Evolutionary conservation across 92 coral and sea anemone genomes (phyloP).

Genomic region (Porites lobata): DNA sequence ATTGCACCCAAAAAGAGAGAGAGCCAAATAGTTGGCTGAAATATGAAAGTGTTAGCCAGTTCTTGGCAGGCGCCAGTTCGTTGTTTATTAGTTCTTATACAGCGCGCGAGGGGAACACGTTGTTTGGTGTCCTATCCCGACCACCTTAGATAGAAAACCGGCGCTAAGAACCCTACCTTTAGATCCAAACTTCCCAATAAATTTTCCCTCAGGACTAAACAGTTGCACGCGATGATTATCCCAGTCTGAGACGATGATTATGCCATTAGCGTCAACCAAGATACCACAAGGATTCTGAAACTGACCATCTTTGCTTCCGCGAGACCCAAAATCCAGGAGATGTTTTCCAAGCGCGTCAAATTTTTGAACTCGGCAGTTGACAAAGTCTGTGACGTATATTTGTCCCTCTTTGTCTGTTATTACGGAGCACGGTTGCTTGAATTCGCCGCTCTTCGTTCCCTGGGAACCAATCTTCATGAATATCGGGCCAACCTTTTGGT

Average conservation of each 20-base stretch:
- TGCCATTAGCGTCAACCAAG: conserved; percentile 82
- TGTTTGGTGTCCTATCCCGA: too few relatives aligned
- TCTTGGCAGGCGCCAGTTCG: too few relatives aligned
- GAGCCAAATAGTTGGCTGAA: too few relatives aligned
- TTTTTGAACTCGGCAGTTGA: conserved; percentile 90
- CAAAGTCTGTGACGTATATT: conserved; percentile 88
- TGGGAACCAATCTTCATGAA: conserved; percentile 90
- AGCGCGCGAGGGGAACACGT: too few relatives aligned
- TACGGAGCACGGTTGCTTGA: conserved; percentile 91
- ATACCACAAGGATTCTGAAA: conserved; percentile 96
- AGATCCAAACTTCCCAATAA: conserved; percentile 84
- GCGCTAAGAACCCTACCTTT: conserved; percentile 70
- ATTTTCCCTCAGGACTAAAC: conserved; percentile 90
- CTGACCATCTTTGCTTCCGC: conserved; percentile 91
- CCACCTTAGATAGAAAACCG: too few relatives aligned
- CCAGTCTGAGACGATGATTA: conserved; percentile 94
- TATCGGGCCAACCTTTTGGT: conserved; percentile 76
- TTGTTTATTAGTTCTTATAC: too few relatives aligned
- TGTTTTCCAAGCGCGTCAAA: conserved; percentile 89
- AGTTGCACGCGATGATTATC: conserved; percentile 92
- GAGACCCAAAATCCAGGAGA: conserved; percentile 80
- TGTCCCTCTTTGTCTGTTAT: conserved; percentile 84
- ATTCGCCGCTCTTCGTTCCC: conserved; percentile 91
- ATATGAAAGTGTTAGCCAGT: too few relatives aligned
- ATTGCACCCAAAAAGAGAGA: too few relatives aligned